Percentiles rank a stretch among this genome's conserved stretches.
Conservation (phyloP, 2,797 vertebrate genomes). For the Chelmon rostratus region DNA sequence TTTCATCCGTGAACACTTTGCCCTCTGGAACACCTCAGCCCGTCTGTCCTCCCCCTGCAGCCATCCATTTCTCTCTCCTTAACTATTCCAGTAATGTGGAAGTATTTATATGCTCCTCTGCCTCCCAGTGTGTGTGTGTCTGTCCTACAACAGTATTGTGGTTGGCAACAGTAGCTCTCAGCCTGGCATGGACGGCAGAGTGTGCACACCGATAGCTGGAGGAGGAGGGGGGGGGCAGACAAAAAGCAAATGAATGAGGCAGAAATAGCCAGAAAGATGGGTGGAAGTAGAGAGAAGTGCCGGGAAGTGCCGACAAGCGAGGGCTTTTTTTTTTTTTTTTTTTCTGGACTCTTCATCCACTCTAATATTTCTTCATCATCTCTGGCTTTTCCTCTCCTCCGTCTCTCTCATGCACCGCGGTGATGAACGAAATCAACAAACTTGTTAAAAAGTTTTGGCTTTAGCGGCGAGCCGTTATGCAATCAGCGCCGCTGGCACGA, state of each 20-base stretch:
- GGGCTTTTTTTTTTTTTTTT: conserved; percentile 17
- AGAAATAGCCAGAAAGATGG: conserved; percentile 40
- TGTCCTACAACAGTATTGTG: conserved; percentile 79
- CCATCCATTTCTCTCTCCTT: conserved; percentile 59
- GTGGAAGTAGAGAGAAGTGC: conserved; percentile 11
- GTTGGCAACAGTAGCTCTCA: conserved; percentile 69
- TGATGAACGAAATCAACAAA: conserved; percentile 57
- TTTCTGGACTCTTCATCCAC: conserved; percentile 4
- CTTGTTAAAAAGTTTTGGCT: conserved; percentile 43
- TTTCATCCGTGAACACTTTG: conserved; percentile 58
- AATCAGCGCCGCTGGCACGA: conserved; percentile 29
- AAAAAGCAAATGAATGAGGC: conserved; percentile 38
- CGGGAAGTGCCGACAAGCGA: conserved; percentile 14
- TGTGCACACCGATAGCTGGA: conserved; percentile 57
- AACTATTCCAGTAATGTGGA: conserved; percentile 80
- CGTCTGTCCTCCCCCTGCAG: conserved; percentile 57
- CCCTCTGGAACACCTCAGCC: conserved; percentile 70
- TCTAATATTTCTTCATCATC: conserved; percentile 25
- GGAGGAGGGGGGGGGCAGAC: neutral
- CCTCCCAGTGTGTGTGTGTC: conserved; percentile 32
- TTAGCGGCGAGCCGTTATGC: neutral
- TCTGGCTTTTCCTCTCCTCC: conserved; percentile 11
- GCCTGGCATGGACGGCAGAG: conserved; percentile 65
- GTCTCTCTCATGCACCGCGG: neutral
- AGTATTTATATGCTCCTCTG: conserved; percentile 74